These are phyloP conservation scores for Caenorhabditis brenneri DNA, from an alignment of 1,140 invertebrate species.

Conservation along the genomic window DNA sequence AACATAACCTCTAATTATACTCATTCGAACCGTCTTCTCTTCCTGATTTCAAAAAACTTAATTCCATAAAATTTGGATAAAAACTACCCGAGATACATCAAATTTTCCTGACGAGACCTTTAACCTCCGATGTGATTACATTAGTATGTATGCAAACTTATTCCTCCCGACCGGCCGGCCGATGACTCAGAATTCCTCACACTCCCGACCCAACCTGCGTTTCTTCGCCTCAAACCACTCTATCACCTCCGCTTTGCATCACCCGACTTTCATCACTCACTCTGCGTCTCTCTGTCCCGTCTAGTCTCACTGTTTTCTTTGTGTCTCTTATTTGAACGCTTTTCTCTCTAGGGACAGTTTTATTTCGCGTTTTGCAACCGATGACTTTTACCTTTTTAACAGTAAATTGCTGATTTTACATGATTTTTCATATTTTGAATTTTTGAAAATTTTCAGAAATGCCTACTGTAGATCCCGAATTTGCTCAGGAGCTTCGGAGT, in stretches of 20 bases:
- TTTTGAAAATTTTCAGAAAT: no score
- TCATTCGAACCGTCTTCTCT: no score
- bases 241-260: background rate
- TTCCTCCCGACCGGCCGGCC: no score
- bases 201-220: background rate
- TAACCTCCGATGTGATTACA: background rate
- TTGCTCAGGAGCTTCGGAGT: background rate
- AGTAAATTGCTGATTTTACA: no score
- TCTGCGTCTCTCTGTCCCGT: background rate
- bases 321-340: background rate
- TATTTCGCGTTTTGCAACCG: no score
- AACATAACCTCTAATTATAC: no score
- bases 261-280: background rate
- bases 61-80: no score
- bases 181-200: background rate
- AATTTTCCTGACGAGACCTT: background rate
- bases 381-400: no score
- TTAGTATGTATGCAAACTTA: background rate
- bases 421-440: no score
- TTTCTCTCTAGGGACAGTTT: background rate
- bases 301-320: background rate
- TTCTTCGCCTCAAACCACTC: background rate
- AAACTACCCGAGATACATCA: no score
- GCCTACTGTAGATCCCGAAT: background rate
- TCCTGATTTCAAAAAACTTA: no score